Evolutionary conservation across 2,888 invertebrate species (phyloP), one percentile per base, ranked within the genome.

Genomic region (Galerucella calmariensis): DNA sequence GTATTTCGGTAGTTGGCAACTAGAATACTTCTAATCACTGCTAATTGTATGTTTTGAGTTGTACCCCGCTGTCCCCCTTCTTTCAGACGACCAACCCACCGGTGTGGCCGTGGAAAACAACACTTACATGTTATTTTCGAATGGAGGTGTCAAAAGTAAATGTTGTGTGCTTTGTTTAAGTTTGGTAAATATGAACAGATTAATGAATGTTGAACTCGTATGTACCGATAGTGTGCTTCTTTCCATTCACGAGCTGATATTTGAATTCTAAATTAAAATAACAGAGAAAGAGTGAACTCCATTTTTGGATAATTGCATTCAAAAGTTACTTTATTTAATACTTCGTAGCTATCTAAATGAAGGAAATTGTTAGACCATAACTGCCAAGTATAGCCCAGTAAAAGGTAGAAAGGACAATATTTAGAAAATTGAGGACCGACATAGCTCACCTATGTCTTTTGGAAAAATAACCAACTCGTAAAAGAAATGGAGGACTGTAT

Each of bases 1-100:
- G 87, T 87, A 87, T 86, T 87, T 86, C 87, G 85, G 87, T 86
- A 85, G 87, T 86, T 79, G 82, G 83, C 85, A 86, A 85, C 85
- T 84, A 86, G 86, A 82, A 80, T 83, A 81, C 81, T 83, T 84
- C 86, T 87, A 86, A 87, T 86, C 85, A 86, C 84, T 84, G 86
- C 86, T 86, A 86, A 86, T 86, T 86, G 85, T 82, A 83, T 82
- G 82, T 84, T 83, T 84, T 84, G 83, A 82, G 77, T 73, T 83
- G 82, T 82, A 63, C 67, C 77, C 76, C 81, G 79, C 80, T 27
- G n/a, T 65, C 77, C 74, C 71, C 67, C 72, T 73, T 72, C 77
- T 75, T 35, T 35, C 35, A 70, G 76, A 65, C 20, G 62, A 56
- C 70, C 51, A 63, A 51, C 44, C 70, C 46, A 62, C 14, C 81